Evolutionary conservation across 2,888 invertebrate species (phyloP).

Genomic region (Caenorhabditis virilis): DNA sequence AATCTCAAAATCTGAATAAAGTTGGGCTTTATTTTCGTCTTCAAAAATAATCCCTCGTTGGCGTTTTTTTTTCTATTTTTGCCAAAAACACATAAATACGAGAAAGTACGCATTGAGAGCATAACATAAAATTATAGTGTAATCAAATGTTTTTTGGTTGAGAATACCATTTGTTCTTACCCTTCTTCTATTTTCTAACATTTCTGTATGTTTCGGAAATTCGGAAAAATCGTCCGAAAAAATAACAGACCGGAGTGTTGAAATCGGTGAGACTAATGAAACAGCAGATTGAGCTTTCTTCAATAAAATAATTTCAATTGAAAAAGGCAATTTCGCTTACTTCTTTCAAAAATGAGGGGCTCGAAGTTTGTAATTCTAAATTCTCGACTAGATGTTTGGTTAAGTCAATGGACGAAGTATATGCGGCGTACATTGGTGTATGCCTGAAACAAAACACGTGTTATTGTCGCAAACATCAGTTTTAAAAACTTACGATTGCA

Average conservation of each 20-base stretch:
- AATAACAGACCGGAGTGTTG: too few species aligned
- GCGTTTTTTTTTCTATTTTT: neutral
- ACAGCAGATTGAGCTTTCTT: too few species aligned
- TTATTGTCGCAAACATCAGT: neutral
- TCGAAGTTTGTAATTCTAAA: constrained; percentile 9
- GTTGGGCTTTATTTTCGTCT: neutral
- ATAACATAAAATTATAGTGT: neutral
- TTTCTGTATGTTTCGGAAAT: constrained; percentile 18
- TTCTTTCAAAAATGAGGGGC: too few species aligned
- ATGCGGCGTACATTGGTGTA: constrained; percentile 37
- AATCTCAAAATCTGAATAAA: constrained; percentile 15
- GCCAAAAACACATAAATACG: too few species aligned
- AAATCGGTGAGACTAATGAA: too few species aligned
- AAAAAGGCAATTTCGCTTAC: too few species aligned
- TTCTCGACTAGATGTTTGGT: constrained; percentile 17
- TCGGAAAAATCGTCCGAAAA: constrained; percentile 12
- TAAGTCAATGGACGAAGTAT: constrained; percentile 17
- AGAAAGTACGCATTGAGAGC: too few species aligned
- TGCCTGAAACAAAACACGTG: constrained; percentile 9
- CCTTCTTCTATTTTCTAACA: constrained; percentile 20
- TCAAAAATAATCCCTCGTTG: neutral
- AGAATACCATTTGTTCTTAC: constrained; percentile 3
- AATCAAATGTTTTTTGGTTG: neutral
- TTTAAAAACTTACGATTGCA: constrained; percentile 16
- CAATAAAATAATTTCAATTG: too few species aligned